These are phyloP conservation scores for Trissoscelio sp. DNA, from an alignment of 2,888 invertebrate species.

Conservation along the genomic window DNA sequence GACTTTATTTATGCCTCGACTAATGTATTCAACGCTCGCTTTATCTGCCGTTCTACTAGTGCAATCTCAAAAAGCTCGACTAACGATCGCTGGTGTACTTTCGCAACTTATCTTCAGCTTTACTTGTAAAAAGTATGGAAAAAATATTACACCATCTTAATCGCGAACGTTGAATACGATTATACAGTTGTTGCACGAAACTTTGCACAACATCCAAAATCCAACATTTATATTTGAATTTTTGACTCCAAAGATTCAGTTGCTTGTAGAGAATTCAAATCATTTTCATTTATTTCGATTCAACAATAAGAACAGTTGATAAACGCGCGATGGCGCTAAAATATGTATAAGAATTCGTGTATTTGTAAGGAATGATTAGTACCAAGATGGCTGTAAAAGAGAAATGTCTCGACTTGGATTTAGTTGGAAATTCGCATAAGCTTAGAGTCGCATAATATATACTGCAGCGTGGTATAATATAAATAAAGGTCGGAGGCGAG, in stretches of 20 bases:
- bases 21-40: constrained; percentile 79
- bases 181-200: neutral
- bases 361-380: constrained; percentile 66
- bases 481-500: constrained; percentile 73
- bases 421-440: constrained; percentile 74
- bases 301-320: constrained; percentile 1
- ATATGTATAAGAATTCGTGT: constrained; percentile 60
- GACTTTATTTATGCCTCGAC: constrained; percentile 80
- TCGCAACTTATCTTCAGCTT: constrained; percentile 65
- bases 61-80: constrained; percentile 76
- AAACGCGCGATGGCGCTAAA: constrained; percentile 12
- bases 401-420: constrained; percentile 74
- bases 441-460: constrained; percentile 74
- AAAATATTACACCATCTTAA: constrained; percentile 64
- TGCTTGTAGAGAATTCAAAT: neutral
- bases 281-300: constrained; percentile 8
- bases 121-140: constrained; percentile 50
- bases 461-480: constrained; percentile 73
- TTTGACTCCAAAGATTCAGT: neutral
- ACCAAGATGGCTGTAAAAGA: constrained; percentile 65
- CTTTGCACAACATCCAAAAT: neutral
- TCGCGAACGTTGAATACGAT: constrained; percentile 29
- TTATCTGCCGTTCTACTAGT: constrained; percentile 76
- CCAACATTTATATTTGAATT: neutral
- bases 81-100: constrained; percentile 68